Conservation (phyloP, 2,888 invertebrate genomes). For the Neoascia interrupta region DNA sequence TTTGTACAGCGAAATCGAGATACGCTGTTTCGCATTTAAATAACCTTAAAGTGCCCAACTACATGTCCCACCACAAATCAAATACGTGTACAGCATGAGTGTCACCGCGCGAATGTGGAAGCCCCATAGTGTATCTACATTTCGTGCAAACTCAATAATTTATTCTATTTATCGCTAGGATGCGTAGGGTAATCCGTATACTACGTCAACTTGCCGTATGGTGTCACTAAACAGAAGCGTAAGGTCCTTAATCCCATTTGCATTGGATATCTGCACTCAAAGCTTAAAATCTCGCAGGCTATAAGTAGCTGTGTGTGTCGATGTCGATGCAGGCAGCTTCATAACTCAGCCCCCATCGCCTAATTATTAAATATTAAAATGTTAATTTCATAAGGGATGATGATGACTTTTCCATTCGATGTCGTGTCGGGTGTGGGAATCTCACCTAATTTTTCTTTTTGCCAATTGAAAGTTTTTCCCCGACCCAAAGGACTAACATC, state of each 20-base stretch:
- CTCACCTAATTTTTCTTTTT: slow-evolving; percentile 14
- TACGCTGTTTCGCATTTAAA: slow-evolving; percentile 52
- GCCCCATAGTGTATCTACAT: slow-evolving; percentile 21
- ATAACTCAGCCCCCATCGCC: slow-evolving; percentile 13
- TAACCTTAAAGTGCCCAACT: slow-evolving; percentile 40
- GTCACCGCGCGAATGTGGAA: neutral
- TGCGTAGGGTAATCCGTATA: neutral
- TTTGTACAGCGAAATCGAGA: slow-evolving; percentile 28
- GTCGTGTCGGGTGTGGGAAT: slow-evolving; percentile 19
- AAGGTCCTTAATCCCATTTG: slow-evolving; percentile 68
- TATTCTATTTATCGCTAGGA: slow-evolving; percentile 55
- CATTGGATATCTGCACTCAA: slow-evolving; percentile 59
- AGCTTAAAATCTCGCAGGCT: slow-evolving; percentile 32
- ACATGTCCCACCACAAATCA: slow-evolving; percentile 39
- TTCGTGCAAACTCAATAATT: slow-evolving; percentile 47
- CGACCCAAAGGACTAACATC: neutral
- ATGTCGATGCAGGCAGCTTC: neutral
- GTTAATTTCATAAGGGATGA: slow-evolving; percentile 65
- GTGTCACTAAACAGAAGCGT: neutral
- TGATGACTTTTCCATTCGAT: slow-evolving; percentile 62
- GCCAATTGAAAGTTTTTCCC: slow-evolving; percentile 47
- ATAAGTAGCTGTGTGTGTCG: neutral
- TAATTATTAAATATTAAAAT: slow-evolving; percentile 69
- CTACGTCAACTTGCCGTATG: neutral
- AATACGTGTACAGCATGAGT: slow-evolving; percentile 15